These are phyloP conservation scores for Onthophagus sagittarius DNA, from an alignment of 2,888 invertebrate genomes.

Conservation along the genomic window DNA sequence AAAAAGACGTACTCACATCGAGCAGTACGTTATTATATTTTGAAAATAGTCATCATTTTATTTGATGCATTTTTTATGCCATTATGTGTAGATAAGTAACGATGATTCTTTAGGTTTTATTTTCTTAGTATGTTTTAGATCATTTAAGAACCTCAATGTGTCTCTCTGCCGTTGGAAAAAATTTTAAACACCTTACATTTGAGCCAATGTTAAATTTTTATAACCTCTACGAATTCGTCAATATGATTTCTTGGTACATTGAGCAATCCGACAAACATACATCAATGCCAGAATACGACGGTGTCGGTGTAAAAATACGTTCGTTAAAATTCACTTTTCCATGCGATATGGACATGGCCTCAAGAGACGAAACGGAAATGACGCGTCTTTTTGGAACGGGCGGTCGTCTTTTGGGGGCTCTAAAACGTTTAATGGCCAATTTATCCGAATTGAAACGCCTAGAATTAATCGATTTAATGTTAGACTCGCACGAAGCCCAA, in stretches of 20 bases:
- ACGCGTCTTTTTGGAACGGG: slow-evolving; percentile 74
- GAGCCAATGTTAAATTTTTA: slow-evolving; percentile 74
- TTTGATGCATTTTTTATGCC: too few species aligned
- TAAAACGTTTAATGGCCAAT: slow-evolving; percentile 66
- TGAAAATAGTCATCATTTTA: too few species aligned
- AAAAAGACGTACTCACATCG: too few species aligned
- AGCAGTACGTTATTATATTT: too few species aligned
- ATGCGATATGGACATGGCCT: slow-evolving; percentile 66
- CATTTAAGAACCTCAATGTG: slow-evolving; percentile 70
- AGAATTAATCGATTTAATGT: slow-evolving; percentile 69
- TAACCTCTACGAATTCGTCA: slow-evolving; percentile 81
- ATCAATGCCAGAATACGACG: slow-evolving; percentile 40
- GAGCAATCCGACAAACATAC: slow-evolving; percentile 51
- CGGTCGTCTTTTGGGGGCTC: slow-evolving; percentile 59
- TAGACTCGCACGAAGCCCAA: slow-evolving; percentile 67
- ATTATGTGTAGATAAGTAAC: too few species aligned
- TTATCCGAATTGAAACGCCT: slow-evolving; percentile 60
- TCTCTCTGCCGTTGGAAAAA: slow-evolving; percentile 62
- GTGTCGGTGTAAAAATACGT: slow-evolving; percentile 57
- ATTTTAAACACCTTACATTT: slow-evolving; percentile 64
- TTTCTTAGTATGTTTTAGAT: slow-evolving; percentile 62
- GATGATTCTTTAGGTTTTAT: neutral
- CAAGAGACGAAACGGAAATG: slow-evolving; percentile 59
- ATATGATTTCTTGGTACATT: slow-evolving; percentile 71
- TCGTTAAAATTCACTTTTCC: slow-evolving; percentile 69